These are phyloP conservation scores for Holotrichia oblita DNA, from an alignment of 1,140 invertebrate genomes.

Conservation along the genomic window DNA sequence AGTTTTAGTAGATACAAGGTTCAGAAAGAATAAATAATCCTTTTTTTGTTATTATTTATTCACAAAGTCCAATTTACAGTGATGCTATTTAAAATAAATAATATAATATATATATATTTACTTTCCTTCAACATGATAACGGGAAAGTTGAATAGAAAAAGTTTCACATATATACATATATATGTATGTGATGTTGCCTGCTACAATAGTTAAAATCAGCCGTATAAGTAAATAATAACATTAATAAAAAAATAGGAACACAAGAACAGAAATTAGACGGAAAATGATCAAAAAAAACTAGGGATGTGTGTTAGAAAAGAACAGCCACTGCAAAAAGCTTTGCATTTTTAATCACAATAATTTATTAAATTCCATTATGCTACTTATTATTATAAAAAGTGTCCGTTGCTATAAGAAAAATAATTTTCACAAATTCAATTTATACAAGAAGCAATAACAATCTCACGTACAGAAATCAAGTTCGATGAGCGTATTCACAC, in stretches of 20 bases:
- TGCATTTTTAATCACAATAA: slow-evolving; percentile 38
- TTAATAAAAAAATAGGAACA: not conserved
- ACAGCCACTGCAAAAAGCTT: slow-evolving; percentile 32
- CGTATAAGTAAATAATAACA: not conserved
- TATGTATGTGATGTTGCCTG: not conserved
- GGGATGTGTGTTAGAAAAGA: slow-evolving; percentile 19
- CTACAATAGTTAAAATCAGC: not conserved
- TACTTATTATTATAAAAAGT: slow-evolving; percentile 39
- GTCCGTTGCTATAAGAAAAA: slow-evolving; percentile 37
- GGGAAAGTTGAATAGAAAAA: slow-evolving; percentile 2
- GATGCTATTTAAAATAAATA: slow-evolving; percentile 32
- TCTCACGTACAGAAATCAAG: slow-evolving; percentile 38
- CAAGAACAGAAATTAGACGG: not conserved
- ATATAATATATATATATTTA: slow-evolving; percentile 4
- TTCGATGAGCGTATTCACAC: slow-evolving; percentile 24
- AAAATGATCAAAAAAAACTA: not conserved
- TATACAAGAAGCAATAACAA: slow-evolving; percentile 37
- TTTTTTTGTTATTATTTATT: slow-evolving; percentile 16
- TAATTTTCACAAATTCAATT: slow-evolving; percentile 35
- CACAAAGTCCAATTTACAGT: slow-evolving; percentile 35
- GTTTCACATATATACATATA: slow-evolving; percentile 10
- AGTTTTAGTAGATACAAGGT: not conserved
- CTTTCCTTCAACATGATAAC: not conserved
- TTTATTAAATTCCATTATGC: slow-evolving; percentile 40
- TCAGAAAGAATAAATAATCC: not conserved